Conservation (phyloP, 2,797 vertebrate species). For the Rhincodon typus region DNA sequence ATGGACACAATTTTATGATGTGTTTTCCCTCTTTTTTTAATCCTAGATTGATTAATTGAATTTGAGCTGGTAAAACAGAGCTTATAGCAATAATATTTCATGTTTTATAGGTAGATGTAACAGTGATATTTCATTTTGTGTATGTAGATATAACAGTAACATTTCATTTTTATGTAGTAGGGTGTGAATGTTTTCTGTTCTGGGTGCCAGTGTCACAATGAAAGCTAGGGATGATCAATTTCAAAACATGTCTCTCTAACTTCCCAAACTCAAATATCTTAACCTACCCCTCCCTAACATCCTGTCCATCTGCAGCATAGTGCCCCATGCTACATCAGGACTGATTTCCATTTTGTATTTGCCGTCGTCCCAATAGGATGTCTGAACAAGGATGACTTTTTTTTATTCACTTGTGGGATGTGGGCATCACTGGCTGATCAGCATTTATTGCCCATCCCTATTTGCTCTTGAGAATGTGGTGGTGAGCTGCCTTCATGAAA, state of each 20-base stretch:
- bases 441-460: too few relatives aligned
- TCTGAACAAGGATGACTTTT: neutral
- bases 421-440: too few relatives aligned
- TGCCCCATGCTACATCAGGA: neutral
- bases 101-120: neutral
- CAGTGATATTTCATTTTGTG: neutral
- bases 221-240: neutral
- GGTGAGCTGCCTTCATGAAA: too few relatives aligned
- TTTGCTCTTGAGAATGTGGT: too few relatives aligned
- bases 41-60: conserved; percentile 13
- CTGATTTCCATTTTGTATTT: neutral
- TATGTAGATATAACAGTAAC: neutral
- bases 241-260: too few relatives aligned
- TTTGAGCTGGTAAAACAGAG: neutral
- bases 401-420: too few relatives aligned
- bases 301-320: neutral
- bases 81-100: neutral
- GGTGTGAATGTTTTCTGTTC: neutral
- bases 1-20: neutral
- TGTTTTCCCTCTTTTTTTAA: neutral
- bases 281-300: too few relatives aligned
- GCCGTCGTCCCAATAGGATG: neutral
- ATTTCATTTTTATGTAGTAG: neutral
- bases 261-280: neutral
- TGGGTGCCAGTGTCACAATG: neutral